Evolutionary conservation across 1,140 invertebrate species (phyloP), one percentile per base, ranked within the genome.

Genomic region (Streblospio benedicti): DNA sequence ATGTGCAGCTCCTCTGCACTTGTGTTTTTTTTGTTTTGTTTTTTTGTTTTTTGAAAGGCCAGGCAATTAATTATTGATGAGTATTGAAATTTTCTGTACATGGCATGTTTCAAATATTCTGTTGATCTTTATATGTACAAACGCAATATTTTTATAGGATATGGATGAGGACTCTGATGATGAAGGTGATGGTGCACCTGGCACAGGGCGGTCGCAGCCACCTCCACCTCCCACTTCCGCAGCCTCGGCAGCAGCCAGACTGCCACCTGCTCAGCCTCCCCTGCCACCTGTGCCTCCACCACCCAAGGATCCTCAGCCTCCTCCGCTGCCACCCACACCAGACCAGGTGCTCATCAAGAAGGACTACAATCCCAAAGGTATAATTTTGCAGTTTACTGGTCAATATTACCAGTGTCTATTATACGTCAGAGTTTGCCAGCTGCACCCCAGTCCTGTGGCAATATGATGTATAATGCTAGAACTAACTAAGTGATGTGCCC

Each of bases 261-360:
- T 31, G 25, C 20, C 43, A n/a, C 85, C 84, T 28, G 84, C 87
- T 3, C 65, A 65, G 1, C 85, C 93, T 50, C 91, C 92, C 41
- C 69, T 60, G 18, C 62, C 55, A n/a, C 47, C 57, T 9, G 44
- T 44, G 20, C 73, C 71, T 41, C 71, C 74, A 5, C 70, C 69
- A 60, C 70, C 71, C n/a, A 65, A 70, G 1, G 62, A 59, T 16
- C 53, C 59, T 64, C n/a, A 74, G 54, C 60, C 76, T 66, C 62
- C 61, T 20, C 74, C 71, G 32, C 86, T 92, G 12, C 86, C 89
- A 0, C 90, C 82, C 1, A 74, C 74, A 30, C 77, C 90, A 27
- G 93, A 95, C 71, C 91, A 94, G 71, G 93, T 98, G 43, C 83
- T 99, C 32, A 91, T 99, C 56, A 92, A 93, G 70, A 95, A 94